Base-by-base conservation (phyloP, 2,797 vertebrate species). In the Pipistrellus kuhlii region DNA sequence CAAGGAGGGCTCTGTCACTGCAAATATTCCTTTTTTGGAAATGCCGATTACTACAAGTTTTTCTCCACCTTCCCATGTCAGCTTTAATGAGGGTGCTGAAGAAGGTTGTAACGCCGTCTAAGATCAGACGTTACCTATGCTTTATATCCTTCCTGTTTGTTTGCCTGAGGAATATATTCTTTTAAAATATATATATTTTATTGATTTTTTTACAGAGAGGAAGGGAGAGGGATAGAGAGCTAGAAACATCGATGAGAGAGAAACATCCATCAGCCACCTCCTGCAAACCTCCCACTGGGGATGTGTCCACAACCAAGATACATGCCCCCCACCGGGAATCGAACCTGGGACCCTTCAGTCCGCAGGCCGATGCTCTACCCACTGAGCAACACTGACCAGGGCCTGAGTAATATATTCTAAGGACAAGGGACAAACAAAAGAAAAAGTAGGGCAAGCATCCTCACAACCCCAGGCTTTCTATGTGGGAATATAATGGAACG, bases 131-230 rank as follows among this genome's bases (percentile, higher is more conserved):
- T 41, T 18, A 90, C 30, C n/a, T 21, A 53, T n/a, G 5, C 10
- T 82, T 59, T 59, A 25, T 71, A 83, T 15, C 53, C 6, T 75
- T 53, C 38, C 64, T 76, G 44, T 71, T 57, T 72, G 10, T 55
- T 87, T 82, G 75, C 51, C 88, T 88, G 21, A 89, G 32, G 91
- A 87, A 23, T 69, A 73, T 17, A 73, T n/a, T 51, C 66, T 59
- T 41, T 41, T 41, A 41, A 41, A 41, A 41, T 7, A 41, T 41
- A 41, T 41, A 41, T 41, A 41, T 41, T 41, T 41, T 41, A 41
- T 41, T 41, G 38, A 41, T 7, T 41, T 38, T 41, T 41, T 41
- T 6, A 41, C 38, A 41, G 38, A 41, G 38, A 41, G 38, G 38
- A 41, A 41, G 38, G 38, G 38, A 41, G 38, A 7, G 38, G 38